phyloP scores from a whole-genome alignment of 2,797 vertebrate genomes.

The Syngnathus acus region DNA sequence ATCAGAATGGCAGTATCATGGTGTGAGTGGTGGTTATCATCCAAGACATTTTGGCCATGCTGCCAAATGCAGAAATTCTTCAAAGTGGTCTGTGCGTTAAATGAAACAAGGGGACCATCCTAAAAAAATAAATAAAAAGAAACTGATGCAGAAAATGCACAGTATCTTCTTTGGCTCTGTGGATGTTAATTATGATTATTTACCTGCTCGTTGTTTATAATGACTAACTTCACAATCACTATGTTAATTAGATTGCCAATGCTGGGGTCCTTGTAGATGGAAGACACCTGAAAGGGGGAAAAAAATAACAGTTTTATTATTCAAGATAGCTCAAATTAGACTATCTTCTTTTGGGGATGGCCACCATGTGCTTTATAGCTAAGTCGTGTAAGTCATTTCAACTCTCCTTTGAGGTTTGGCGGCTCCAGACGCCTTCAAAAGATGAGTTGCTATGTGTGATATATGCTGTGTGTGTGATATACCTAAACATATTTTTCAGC shows the following conservation, averaged over 20 bases:
- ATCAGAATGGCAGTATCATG: slow-evolving; percentile 95
- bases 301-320: background rate
- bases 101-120: slow-evolving; percentile 92
- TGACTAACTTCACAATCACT: slow-evolving; percentile 93
- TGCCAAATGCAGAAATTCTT: slow-evolving; percentile 99
- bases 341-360: background rate
- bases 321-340: background rate
- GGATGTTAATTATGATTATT: slow-evolving; percentile 30
- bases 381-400: slow-evolving; percentile 61
- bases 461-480: slow-evolving; percentile 63
- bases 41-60: slow-evolving; percentile 82
- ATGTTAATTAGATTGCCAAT: slow-evolving; percentile 99
- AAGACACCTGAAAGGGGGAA: slow-evolving; percentile 79
- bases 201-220: slow-evolving; percentile 94
- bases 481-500: slow-evolving; percentile 64
- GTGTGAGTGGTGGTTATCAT: slow-evolving; percentile 83
- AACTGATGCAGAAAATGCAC: background rate
- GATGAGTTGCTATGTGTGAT: slow-evolving; percentile 25
- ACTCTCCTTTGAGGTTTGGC: slow-evolving; percentile 36
- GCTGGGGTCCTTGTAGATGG: slow-evolving; percentile 98
- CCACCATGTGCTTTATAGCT: too few relatives aligned
- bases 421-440: slow-evolving; percentile 37
- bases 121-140: slow-evolving; percentile 30
- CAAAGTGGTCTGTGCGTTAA: slow-evolving; percentile 93
- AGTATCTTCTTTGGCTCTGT: background rate